These are phyloP conservation scores for Diaperis boleti DNA, from an alignment of 2,888 invertebrate species.

Conservation along the genomic window DNA sequence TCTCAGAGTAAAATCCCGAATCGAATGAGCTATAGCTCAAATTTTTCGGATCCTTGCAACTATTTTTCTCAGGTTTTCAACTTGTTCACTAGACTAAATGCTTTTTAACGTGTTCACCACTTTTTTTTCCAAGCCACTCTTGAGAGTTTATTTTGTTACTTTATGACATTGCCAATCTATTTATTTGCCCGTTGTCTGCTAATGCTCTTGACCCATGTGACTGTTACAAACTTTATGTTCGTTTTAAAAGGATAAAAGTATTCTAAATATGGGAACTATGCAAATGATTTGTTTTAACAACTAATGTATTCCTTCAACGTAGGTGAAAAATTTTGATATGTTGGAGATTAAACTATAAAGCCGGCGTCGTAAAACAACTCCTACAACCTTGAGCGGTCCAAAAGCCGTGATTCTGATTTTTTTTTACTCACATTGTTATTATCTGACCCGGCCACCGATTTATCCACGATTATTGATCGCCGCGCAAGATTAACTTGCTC, in stretches of 20 bases:
- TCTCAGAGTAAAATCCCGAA: too few species aligned
- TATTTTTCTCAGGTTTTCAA: too few species aligned
- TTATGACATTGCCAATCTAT: too few species aligned
- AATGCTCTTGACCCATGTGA: neutral
- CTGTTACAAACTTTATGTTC: neutral
- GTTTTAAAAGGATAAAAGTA: neutral
- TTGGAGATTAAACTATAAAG: neutral
- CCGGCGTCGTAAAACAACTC: neutral
- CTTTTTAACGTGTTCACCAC: too few species aligned
- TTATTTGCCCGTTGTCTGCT: too few species aligned
- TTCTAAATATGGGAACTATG: neutral
- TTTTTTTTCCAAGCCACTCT: too few species aligned
- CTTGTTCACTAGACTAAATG: too few species aligned
- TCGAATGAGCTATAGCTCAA: too few species aligned
- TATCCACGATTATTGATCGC: conserved; percentile 11
- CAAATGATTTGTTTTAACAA: neutral
- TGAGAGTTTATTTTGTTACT: too few species aligned
- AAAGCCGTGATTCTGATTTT: neutral
- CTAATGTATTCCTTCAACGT: conserved; percentile 1
- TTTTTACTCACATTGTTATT: neutral
- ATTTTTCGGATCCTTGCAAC: too few species aligned
- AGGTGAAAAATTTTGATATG: conserved; percentile 1
- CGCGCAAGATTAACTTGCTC: conserved; percentile 8
- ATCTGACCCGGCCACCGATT: neutral
- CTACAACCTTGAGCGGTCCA: neutral